Conservation (phyloP, 2,888 invertebrate species). For the Cryptus viduatorius region DNA sequence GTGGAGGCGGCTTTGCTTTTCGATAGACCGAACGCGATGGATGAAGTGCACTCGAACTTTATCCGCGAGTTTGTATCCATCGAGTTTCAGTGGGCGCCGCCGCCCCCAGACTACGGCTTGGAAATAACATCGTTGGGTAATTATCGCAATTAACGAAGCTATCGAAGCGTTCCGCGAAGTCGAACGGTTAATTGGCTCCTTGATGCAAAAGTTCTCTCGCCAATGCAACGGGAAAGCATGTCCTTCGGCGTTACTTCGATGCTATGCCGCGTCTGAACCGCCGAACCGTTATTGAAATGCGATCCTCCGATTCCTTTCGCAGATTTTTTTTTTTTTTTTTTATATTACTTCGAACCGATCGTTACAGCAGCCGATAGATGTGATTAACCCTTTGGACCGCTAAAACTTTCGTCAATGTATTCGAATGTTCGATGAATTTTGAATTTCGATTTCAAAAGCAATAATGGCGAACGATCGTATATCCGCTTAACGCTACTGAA, state of each 20-base stretch:
- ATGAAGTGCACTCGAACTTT: slow-evolving; percentile 36
- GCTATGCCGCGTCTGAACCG: background rate
- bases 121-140: slow-evolving; percentile 47
- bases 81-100: background rate
- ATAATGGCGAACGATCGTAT: too few relatives aligned
- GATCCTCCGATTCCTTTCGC: background rate
- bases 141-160: slow-evolving; percentile 52
- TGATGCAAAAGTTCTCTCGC: slow-evolving; percentile 32
- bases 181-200: slow-evolving; percentile 48
- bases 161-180: slow-evolving; percentile 9
- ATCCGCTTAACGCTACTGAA: too few relatives aligned
- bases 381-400: background rate
- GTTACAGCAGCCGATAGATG: background rate
- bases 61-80: slow-evolving; percentile 31
- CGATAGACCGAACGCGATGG: background rate
- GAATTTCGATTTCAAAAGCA: too few relatives aligned
- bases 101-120: background rate
- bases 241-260: slow-evolving; percentile 8
- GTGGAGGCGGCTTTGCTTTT: background rate
- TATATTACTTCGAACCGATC: background rate
- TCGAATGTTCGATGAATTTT: background rate
- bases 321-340: background rate
- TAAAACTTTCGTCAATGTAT: background rate
- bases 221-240: slow-evolving; percentile 7
- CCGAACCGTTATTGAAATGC: slow-evolving; percentile 12